Percentiles rank a stretch among this genome's conserved stretches.
phyloP scores from a whole-genome alignment of 2,888 invertebrate genomes.

The Chrysotoxum bicinctum region DNA sequence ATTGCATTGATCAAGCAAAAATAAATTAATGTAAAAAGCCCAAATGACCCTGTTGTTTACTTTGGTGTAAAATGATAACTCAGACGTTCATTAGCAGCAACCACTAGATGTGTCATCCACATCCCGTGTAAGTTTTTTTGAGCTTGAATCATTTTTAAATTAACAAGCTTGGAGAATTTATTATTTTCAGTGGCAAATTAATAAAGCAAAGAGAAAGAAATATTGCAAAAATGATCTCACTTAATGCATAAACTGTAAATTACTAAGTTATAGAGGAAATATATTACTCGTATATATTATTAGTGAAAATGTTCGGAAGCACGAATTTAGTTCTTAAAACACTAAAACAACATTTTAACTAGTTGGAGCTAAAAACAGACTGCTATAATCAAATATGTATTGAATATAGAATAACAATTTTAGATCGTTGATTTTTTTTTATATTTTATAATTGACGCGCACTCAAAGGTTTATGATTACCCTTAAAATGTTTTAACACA shows the following conservation, averaged over 20 bases:
- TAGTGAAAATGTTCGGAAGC: no score
- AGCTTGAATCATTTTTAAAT: not conserved
- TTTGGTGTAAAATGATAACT: not conserved
- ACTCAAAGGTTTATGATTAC: no score
- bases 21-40: not conserved
- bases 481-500: no score
- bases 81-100: not conserved
- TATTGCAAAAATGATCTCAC: not conserved
- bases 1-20: not conserved
- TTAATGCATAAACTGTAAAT: not conserved
- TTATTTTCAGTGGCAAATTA: conserved; percentile 11
- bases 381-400: no score
- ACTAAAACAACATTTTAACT: no score
- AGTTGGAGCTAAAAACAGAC: no score
- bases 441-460: no score
- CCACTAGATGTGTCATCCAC: not conserved
- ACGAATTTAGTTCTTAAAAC: no score
- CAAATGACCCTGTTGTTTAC: not conserved
- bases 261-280: not conserved
- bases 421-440: no score
- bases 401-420: no score
- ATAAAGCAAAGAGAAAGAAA: not conserved
- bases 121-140: not conserved
- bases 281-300: no score
- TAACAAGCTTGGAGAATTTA: not conserved